Percentiles rank a stretch among this genome's conserved stretches.
Evolutionary conservation across 2,113 vertebrate genomes (phyloP).

Genomic region (Oncorhynchus mykiss): DNA sequence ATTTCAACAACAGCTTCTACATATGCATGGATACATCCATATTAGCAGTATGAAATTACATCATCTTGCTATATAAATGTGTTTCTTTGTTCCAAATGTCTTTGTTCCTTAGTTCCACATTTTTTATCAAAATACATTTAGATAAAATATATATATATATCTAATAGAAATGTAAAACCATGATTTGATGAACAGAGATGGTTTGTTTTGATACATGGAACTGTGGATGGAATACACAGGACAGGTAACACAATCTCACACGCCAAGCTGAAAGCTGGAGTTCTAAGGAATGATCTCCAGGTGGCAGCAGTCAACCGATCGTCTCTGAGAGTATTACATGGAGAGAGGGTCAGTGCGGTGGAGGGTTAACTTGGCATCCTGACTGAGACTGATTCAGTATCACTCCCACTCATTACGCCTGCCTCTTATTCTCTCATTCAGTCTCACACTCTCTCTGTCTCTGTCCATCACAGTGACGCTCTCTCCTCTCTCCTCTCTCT

Average conservation of each 20-base stretch:
- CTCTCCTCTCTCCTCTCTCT: conserved; percentile 2
- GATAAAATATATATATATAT: neutral
- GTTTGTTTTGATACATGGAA: neutral
- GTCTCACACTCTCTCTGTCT: conserved; percentile 43
- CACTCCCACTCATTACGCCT: conserved; percentile 43
- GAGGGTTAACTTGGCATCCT: conserved; percentile 50
- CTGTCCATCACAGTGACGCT: conserved; percentile 34
- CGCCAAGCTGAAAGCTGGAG: conserved; percentile 28
- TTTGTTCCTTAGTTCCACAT: too few species aligned
- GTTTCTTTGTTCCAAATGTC: too few species aligned
- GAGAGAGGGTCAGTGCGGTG: conserved; percentile 27
- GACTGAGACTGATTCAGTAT: conserved; percentile 60
- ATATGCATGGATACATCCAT: neutral
- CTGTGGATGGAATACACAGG: conserved; percentile 17
- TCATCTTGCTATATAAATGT: neutral
- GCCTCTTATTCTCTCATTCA: conserved; percentile 44
- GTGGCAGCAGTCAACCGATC: conserved; percentile 63
- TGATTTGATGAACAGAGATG: neutral
- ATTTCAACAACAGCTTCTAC: too few species aligned
- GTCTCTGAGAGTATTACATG: conserved; percentile 36
- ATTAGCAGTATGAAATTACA: neutral
- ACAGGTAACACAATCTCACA: conserved; percentile 39
- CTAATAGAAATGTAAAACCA: neutral
- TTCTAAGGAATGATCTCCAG: conserved; percentile 52
- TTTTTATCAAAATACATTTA: too few species aligned